These are phyloP conservation scores for Lasioglossum figueresi DNA, from an alignment of 2,888 invertebrate genomes.

Conservation along the genomic window DNA sequence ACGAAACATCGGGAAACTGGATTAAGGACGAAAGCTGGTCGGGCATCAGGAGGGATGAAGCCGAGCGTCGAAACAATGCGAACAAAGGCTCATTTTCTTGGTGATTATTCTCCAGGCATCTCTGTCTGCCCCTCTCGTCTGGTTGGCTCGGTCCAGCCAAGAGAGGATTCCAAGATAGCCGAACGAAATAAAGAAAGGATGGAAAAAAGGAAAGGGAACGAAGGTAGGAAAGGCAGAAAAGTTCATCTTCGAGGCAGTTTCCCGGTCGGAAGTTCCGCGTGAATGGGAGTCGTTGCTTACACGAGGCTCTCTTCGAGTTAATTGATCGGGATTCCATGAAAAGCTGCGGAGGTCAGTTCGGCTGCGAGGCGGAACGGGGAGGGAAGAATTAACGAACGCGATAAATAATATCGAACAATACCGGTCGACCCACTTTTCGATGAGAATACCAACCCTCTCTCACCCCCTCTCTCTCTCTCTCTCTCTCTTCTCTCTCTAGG, in stretches of 20 bases:
- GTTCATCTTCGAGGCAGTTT: slow-evolving; percentile 20
- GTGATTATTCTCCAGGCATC: neutral
- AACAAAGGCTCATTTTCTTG: slow-evolving; percentile 3
- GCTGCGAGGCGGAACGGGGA: neutral
- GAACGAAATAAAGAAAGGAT: neutral
- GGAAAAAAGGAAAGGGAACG: neutral
- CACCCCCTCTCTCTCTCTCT: neutral
- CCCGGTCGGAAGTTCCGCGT: slow-evolving; percentile 10
- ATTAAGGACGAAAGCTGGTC: neutral
- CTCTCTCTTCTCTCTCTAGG: neutral
- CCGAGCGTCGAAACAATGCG: neutral
- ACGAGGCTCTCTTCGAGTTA: slow-evolving; percentile 27
- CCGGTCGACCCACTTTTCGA: slow-evolving; percentile 57
- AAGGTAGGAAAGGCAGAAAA: neutral
- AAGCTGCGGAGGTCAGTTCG: slow-evolving; percentile 19
- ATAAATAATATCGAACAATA: slow-evolving; percentile 69
- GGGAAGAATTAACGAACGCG: slow-evolving; percentile 52
- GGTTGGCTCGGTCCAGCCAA: neutral
- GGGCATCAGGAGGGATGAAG: neutral
- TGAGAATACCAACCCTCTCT: slow-evolving; percentile 10
- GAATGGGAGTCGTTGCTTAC: slow-evolving; percentile 32
- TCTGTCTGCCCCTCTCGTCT: neutral
- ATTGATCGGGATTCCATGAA: slow-evolving; percentile 47
- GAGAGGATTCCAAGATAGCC: slow-evolving; percentile 2
- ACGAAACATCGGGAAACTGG: neutral